Base-by-base conservation (phyloP, 2,797 vertebrate species). In the Balearica regulorum region DNA sequence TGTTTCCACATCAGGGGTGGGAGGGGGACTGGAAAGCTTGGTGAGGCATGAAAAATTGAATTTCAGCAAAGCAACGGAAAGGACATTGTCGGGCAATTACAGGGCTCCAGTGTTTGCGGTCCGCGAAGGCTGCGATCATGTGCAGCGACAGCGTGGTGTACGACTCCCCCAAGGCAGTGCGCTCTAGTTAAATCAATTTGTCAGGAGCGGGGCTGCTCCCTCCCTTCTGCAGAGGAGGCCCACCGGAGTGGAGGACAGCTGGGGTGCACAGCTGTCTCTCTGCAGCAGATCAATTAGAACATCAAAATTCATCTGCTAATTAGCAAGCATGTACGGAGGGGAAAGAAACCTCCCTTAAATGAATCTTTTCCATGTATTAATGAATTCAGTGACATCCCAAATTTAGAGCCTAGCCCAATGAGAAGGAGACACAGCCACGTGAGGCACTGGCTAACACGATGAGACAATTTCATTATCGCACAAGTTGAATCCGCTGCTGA, bases 261-360 rank as follows among this genome's bases (percentile, higher is more conserved):
- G 97, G 97, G 91, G 89, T 7, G 10, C 95, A 95, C 98, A 98
- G 97, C 97, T 97, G 97, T 92, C 96, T 97, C 93, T 85, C 96
- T 57, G 77, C 93, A 87, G 94, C 90, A 96, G 95, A 96, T 97
- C 95, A 98, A 96, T 97, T 97, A 97, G 91, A 97, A 97, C 95
- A 97, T 94, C 96, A 92, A 97, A 96, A 97, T 95, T 97, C 93
- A 95, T 97, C 97, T 96, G 97, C 97, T 97, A 97, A 97, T 98
- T 98, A 97, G 97, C 94, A 91, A 87, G 94, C 91, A 3, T 53
- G 80, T 90, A 95, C 41, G 39, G 83, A 95, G 81, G 77, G 68
- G 90, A 93, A 78, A 92, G 95, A 91, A 95, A 57, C 76, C 72
- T 78, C 92, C 89, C 72, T 68, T 53, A 97, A 93, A 95, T 91